phyloP scores from a whole-genome alignment of 2,888 invertebrate genomes.

The Acleris cristana region DNA sequence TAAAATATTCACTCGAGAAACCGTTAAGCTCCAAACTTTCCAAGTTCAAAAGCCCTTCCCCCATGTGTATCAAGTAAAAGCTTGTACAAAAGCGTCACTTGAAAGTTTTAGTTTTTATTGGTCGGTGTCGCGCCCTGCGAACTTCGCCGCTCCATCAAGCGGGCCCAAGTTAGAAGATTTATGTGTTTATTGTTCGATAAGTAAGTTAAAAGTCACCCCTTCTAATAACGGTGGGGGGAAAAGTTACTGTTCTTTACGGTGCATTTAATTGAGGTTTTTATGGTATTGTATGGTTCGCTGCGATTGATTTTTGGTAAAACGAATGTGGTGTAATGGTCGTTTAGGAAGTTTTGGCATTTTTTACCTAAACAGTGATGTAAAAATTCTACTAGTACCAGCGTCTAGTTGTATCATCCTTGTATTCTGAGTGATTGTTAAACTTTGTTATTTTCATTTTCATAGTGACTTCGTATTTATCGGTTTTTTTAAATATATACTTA shows the following conservation, averaged over 20 bases:
- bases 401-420: no score
- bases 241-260: not conserved
- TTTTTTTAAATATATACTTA: no score
- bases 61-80: conserved; percentile 15
- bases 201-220: not conserved
- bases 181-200: conserved; percentile 10
- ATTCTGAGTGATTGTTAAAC: no score
- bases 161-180: conserved; percentile 15
- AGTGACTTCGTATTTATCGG: no score
- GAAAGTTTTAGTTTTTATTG: conserved; percentile 14
- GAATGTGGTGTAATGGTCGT: no score
- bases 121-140: conserved; percentile 9
- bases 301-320: no score
- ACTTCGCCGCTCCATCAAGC: conserved; percentile 14
- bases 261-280: no score
- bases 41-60: conserved; percentile 13
- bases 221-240: not conserved
- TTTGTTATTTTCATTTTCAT: no score
- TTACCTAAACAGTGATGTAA: no score
- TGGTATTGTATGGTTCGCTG: no score
- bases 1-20: conserved; percentile 15
- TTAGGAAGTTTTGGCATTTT: no score
- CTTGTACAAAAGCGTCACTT: not conserved
- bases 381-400: no score
- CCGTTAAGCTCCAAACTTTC: not conserved